Conservation (phyloP, 2,113 vertebrate species). For the Fregetta grallaria region DNA sequence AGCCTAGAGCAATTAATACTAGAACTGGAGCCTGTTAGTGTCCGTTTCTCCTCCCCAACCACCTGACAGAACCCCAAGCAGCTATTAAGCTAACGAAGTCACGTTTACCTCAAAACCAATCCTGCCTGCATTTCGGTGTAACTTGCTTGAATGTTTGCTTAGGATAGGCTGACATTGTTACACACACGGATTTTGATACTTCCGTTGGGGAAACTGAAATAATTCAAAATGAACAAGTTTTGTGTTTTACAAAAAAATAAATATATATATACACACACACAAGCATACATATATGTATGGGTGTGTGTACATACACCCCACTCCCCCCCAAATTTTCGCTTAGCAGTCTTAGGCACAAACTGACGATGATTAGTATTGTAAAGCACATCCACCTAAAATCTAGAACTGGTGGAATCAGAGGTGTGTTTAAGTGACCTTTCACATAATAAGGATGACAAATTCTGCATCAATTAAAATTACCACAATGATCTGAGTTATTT, state of each 20-base stretch:
- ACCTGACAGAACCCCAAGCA: background rate
- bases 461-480: background rate
- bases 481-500: background rate
- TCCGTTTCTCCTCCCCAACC: background rate
- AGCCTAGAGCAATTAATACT: background rate
- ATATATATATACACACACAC: fast-evolving
- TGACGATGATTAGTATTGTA: background rate
- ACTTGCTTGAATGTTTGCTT: background rate
- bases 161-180: background rate
- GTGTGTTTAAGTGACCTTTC: background rate
- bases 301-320: background rate
- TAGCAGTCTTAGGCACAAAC: background rate
- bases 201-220: background rate
- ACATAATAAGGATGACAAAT: background rate
- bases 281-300: background rate
- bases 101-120: background rate
- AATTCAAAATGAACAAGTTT: background rate
- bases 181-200: background rate
- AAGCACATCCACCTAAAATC: background rate
- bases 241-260: background rate
- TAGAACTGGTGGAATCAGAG: background rate
- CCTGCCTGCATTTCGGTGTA: background rate
- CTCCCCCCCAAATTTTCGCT: background rate
- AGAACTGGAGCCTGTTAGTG: background rate
- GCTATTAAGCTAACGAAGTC: background rate